Base-by-base conservation (phyloP, 2,888 invertebrate genomes). In the Zhuqinia jingwanae region DNA sequence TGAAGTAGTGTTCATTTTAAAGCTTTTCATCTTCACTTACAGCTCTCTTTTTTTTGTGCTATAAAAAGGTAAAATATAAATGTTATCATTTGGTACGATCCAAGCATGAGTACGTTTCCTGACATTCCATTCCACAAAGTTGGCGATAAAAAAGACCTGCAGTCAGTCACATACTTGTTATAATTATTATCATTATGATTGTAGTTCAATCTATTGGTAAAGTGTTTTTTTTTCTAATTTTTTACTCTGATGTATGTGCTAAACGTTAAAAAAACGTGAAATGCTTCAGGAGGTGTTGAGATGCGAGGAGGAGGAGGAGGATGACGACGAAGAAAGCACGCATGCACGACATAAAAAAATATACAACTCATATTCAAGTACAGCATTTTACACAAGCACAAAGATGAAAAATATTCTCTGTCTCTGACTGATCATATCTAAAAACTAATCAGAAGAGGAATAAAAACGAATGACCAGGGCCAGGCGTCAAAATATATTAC, bases 151-250 rank as follows among this genome's bases (percentile, higher is more conserved):
- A 63, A 36, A 60, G 65, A n/a, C 30, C 36, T 36, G 42, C 70
- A 68, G 27, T 63, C 56, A 68, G 53, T 63, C 80, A 68, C 80
- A 80, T 70, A 68, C 70, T 70, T 80, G 80, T 80, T 53, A 80
- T 80, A 80, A 80, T 80, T 80, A 80, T 80, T 80, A 80, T 80
- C 50, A 80, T 80, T 70, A 80, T 25, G 65, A 65, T 42, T 80
- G 70, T 42, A 42, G 53, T 42, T 10, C 56, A 25, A 65, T 36
- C 79, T 42, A 63, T 78, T 65, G 45, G 56, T 11, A 25, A 79
- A 30, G 42, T 68, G 68, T 68, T 53, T 79, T n/a, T n/a, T 42
- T 20, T 36, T 56, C 22, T 60, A 65, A 42, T 8, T 6, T 42
- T 20, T 36, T 8, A 30, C 30, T 60, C 47, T 65, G 63, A 53